A percentile compares a stretch with the other conserved stretches of the same genome.
These are phyloP conservation scores for Motacilla alba DNA, from an alignment of 2,113 vertebrate species.

Conservation along the genomic window DNA sequence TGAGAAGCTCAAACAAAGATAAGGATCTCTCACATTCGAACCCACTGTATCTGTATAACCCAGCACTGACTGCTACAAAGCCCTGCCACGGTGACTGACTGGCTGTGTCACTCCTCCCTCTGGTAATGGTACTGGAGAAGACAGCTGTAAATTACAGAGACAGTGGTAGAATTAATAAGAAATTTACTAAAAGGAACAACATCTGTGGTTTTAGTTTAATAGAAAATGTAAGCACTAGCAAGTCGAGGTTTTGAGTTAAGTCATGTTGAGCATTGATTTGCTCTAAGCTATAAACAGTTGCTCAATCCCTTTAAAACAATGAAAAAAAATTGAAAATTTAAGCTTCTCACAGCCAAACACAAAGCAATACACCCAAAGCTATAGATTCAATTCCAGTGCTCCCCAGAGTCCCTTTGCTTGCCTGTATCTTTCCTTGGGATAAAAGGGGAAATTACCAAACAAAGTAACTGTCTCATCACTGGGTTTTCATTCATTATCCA, in stretches of 20 bases:
- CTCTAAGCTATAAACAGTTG: background rate
- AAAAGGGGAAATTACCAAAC: background rate
- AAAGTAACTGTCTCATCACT: background rate
- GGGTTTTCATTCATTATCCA: background rate
- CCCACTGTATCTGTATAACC: no score
- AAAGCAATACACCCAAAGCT: background rate
- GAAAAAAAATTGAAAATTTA: background rate
- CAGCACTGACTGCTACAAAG: background rate
- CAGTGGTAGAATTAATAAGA: background rate
- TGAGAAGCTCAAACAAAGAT: background rate
- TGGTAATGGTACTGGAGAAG: background rate
- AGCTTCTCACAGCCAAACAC: background rate
- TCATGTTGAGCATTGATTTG: rapidly evolving
- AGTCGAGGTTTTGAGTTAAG: background rate
- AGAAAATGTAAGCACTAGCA: background rate
- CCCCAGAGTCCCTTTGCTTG: background rate
- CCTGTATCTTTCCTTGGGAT: background rate
- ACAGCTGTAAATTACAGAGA: background rate
- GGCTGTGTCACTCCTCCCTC: background rate
- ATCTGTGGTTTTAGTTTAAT: background rate
- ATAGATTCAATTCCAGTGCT: background rate
- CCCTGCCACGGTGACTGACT: background rate
- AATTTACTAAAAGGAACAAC: background rate
- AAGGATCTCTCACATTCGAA: background rate
- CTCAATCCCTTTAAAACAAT: background rate